Percentiles rank a stretch among this genome's conserved stretches.
phyloP scores from a whole-genome alignment of 2,113 vertebrate genomes.

The Neodontobutis hainanensis region DNA sequence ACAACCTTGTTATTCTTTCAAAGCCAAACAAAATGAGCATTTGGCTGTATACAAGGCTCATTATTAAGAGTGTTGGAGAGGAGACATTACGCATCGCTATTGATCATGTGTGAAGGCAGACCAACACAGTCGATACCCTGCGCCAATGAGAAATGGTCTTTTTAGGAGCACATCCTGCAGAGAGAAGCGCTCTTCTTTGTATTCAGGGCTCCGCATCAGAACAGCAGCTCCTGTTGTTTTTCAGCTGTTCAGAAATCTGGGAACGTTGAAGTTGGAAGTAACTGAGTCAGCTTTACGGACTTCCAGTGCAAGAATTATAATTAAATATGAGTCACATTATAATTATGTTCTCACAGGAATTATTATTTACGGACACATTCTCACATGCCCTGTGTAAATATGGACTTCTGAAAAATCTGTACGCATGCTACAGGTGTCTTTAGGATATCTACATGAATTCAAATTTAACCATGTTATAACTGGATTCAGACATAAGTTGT shows the following conservation, averaged over 20 bases:
- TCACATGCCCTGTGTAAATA: too few species aligned
- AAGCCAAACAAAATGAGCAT: conserved; percentile 70
- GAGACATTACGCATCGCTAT: conserved; percentile 65
- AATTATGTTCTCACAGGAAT: too few species aligned
- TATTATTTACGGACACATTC: too few species aligned
- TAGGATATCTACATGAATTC: too few species aligned
- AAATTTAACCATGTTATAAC: too few species aligned
- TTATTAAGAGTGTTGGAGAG: conserved; percentile 60
- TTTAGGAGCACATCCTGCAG: conserved; percentile 53
- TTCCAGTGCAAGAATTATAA: neutral
- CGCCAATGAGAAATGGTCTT: conserved; percentile 54
- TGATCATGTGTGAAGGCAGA: conserved; percentile 69
- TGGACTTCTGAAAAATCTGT: too few species aligned
- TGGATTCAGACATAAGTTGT: too few species aligned
- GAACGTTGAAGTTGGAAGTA: conserved; percentile 4
- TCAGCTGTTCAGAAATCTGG: neutral
- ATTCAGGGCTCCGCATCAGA: conserved; percentile 10
- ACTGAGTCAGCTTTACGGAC: neutral
- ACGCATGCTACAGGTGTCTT: too few species aligned
- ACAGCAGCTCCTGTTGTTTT: conserved; percentile 8
- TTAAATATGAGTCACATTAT: too few species aligned
- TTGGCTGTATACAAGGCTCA: conserved; percentile 56
- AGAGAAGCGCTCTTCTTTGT: conserved; percentile 35
- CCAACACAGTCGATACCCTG: conserved; percentile 53
- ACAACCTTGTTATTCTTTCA: conserved; percentile 76